A percentile compares a stretch with the other conserved stretches of the same genome.
phyloP scores from a whole-genome alignment of 2,888 invertebrate genomes.

The Diarsia mendica region DNA sequence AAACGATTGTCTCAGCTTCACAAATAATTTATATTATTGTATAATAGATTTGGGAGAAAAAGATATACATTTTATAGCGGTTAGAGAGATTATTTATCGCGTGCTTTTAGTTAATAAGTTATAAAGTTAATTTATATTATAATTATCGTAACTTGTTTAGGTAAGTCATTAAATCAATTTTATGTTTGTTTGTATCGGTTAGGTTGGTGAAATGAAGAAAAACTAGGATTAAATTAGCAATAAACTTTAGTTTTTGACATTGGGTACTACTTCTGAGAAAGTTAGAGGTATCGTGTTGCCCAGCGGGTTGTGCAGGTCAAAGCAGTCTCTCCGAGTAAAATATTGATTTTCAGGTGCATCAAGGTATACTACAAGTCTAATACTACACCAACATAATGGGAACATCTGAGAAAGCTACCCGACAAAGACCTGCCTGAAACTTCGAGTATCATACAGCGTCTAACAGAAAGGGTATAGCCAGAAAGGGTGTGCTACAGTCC shows the following conservation, averaged over 20 bases:
- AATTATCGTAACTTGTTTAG: conserved; percentile 53
- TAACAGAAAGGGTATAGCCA: background rate
- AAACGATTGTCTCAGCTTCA: conserved; percentile 76
- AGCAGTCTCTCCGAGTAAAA: background rate
- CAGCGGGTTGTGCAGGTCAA: background rate
- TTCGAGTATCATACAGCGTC: background rate
- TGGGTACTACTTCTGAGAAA: conserved; percentile 8
- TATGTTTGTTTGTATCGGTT: conserved; percentile 30
- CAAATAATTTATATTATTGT: conserved; percentile 67
- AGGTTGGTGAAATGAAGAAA: conserved; percentile 11
- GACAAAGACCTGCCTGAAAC: background rate
- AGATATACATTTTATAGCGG: conserved; percentile 73
- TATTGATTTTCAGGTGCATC: background rate
- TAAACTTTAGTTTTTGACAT: conserved; percentile 16
- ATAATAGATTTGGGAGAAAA: conserved; percentile 65
- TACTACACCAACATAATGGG: background rate
- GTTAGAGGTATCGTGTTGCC: background rate
- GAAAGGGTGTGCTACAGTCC: background rate
- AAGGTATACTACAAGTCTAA: background rate
- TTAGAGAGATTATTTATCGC: conserved; percentile 73
- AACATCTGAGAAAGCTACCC: conserved; percentile 1
- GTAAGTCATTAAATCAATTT: conserved; percentile 25
- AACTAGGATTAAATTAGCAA: conserved; percentile 26
- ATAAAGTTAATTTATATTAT: conserved; percentile 68
- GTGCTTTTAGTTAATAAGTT: conserved; percentile 73